phyloP scores from a whole-genome alignment of 2,888 invertebrate species.

The Drosophila stalkeri region DNA sequence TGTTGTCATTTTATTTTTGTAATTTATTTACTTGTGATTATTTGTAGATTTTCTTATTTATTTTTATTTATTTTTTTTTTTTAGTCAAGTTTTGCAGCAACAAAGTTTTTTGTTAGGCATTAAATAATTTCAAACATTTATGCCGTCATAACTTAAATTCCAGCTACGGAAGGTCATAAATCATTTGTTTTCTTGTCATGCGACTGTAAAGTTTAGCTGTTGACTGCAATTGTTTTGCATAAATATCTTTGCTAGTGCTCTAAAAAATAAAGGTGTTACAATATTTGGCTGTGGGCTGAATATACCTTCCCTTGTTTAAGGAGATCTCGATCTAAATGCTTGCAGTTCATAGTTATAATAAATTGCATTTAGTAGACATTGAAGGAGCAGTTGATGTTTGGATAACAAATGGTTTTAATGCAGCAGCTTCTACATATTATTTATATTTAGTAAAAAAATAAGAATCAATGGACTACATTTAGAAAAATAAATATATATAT shows the following conservation, averaged over 20 bases:
- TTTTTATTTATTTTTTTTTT: too few relatives aligned
- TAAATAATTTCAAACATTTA: constrained; percentile 37
- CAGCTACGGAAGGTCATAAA: constrained; percentile 40
- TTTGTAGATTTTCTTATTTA: constrained; percentile 15
- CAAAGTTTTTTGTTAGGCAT: constrained; percentile 11
- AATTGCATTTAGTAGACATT: background rate
- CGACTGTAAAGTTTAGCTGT: constrained; percentile 33
- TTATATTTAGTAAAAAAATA: too few relatives aligned
- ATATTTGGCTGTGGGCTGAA: constrained; percentile 10
- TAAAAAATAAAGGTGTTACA: constrained; percentile 3
- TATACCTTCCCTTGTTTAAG: background rate
- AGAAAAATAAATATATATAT: background rate
- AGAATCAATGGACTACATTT: too few relatives aligned
- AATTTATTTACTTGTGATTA: constrained; percentile 22
- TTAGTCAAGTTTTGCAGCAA: constrained; percentile 18
- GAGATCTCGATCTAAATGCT: background rate
- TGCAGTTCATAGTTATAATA: background rate
- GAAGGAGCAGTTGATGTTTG: background rate
- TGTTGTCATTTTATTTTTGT: background rate
- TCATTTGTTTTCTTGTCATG: constrained; percentile 30
- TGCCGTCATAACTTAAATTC: constrained; percentile 60
- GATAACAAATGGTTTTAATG: too few relatives aligned
- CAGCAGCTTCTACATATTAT: too few relatives aligned
- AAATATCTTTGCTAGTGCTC: constrained; percentile 9
- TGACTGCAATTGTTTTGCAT: constrained; percentile 21